Evolutionary conservation across 1,140 invertebrate species (phyloP).

Genomic region (Scaptomyza montana): DNA sequence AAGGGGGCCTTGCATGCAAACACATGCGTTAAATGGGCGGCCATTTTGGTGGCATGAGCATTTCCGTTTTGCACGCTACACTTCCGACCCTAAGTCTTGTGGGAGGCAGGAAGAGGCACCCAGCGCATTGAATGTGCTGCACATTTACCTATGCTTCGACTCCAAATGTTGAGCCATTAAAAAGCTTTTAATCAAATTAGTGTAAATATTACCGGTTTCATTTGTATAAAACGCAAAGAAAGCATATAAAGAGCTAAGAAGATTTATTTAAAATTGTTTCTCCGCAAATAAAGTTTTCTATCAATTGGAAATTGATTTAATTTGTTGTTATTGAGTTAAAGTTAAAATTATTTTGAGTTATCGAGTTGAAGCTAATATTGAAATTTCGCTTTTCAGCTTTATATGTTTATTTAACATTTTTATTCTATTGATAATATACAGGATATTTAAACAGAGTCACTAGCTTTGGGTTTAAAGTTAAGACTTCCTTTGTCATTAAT

Average conservation of each 20-base stretch:
- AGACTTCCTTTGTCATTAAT: no score
- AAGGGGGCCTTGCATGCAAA: constrained; percentile 48
- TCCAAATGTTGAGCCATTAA: constrained; percentile 69
- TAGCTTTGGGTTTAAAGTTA: no score
- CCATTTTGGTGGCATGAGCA: constrained; percentile 61
- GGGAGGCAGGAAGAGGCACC: constrained; percentile 2
- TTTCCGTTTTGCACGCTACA: constrained; percentile 64
- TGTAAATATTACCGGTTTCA: constrained; percentile 66
- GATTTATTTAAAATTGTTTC: not conserved
- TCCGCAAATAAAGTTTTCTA: not conserved
- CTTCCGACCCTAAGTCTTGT: constrained; percentile 41
- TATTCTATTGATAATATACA: no score
- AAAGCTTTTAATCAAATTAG: constrained; percentile 81
- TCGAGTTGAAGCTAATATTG: no score
- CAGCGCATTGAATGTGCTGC: constrained; percentile 28
- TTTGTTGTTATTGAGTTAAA: no score
- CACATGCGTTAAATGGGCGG: constrained; percentile 78
- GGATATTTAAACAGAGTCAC: no score
- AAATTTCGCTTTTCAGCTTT: no score
- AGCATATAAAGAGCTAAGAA: not conserved
- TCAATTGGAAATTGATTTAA: no score
- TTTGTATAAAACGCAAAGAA: not conserved
- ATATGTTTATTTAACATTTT: no score
- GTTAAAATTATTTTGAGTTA: no score
- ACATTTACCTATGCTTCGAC: constrained; percentile 59